Conservation (phyloP, 2,113 vertebrate genomes). For the Mirza zaza region DNA sequence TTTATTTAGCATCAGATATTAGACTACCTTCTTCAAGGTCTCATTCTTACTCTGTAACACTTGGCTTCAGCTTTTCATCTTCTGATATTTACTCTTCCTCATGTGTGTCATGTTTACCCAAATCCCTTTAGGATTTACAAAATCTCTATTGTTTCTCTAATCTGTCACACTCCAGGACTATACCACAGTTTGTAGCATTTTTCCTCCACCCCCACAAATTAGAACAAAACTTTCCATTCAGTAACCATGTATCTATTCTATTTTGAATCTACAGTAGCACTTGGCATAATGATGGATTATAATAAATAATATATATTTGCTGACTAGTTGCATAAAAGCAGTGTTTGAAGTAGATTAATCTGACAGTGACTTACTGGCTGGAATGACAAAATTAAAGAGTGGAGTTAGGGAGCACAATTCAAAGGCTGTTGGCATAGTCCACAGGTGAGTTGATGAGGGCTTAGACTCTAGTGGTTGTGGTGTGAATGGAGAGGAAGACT, state of each 20-base stretch:
- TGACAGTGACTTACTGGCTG: background rate
- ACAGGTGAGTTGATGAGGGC: background rate
- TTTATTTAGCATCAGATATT: background rate
- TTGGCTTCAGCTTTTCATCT: background rate
- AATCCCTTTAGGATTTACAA: background rate
- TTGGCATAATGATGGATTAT: background rate
- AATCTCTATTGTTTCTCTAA: background rate
- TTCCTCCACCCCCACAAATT: background rate
- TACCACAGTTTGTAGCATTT: background rate
- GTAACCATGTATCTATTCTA: background rate
- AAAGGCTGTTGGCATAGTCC: background rate
- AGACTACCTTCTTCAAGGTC: background rate
- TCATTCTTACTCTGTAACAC: background rate
- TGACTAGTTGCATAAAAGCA: slow-evolving; percentile 14
- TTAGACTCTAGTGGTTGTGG: background rate
- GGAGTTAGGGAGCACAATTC: background rate
- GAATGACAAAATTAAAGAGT: background rate
- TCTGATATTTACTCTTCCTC: background rate
- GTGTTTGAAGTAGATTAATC: background rate
- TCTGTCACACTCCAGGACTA: background rate
- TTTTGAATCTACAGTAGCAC: background rate
- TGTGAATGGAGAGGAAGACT: background rate
- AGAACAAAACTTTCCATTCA: slow-evolving; percentile 6
- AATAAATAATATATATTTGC: background rate
- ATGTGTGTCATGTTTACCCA: background rate